phyloP scores from a whole-genome alignment of 2,888 invertebrate species.

The Punctoribates punctum region DNA sequence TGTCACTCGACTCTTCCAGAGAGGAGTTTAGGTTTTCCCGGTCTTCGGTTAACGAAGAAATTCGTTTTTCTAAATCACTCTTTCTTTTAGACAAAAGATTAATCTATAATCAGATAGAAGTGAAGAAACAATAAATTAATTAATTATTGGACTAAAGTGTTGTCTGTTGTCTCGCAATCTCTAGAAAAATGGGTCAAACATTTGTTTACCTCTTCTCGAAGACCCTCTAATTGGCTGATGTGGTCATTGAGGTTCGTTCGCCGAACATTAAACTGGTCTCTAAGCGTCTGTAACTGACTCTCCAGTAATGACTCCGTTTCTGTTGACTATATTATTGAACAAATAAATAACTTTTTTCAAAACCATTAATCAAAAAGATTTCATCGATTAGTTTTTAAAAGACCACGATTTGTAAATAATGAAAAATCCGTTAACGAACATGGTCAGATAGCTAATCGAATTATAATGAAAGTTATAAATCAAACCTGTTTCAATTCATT shows the following conservation, averaged over 20 bases:
- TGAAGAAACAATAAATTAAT: slow-evolving; percentile 25
- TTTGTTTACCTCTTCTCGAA: slow-evolving; percentile 70
- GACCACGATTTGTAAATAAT: background rate
- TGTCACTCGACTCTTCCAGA: slow-evolving; percentile 83
- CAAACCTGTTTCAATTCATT: slow-evolving; percentile 75
- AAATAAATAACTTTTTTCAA: slow-evolving; percentile 43
- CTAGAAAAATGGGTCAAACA: background rate
- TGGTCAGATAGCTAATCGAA: no score
- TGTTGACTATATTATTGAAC: slow-evolving; percentile 57
- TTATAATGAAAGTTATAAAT: slow-evolving; percentile 7
- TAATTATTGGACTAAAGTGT: background rate
- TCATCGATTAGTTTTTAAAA: background rate
- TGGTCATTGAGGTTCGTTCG: slow-evolving; percentile 79
- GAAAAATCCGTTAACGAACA: background rate
- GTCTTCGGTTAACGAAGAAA: slow-evolving; percentile 71
- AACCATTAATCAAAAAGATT: background rate
- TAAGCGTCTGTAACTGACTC: slow-evolving; percentile 72
- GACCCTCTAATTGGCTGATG: slow-evolving; percentile 78
- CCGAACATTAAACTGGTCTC: slow-evolving; percentile 77
- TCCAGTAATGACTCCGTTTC: slow-evolving; percentile 73
- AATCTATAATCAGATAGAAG: slow-evolving; percentile 57
- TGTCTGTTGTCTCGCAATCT: background rate
- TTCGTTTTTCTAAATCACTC: slow-evolving; percentile 74
- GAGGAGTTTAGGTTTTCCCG: slow-evolving; percentile 72
- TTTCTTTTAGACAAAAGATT: slow-evolving; percentile 76